Evolutionary conservation across 2,113 vertebrate species (phyloP), one percentile per base, ranked within the genome.

Genomic region (Psilopsiagon aymara): DNA sequence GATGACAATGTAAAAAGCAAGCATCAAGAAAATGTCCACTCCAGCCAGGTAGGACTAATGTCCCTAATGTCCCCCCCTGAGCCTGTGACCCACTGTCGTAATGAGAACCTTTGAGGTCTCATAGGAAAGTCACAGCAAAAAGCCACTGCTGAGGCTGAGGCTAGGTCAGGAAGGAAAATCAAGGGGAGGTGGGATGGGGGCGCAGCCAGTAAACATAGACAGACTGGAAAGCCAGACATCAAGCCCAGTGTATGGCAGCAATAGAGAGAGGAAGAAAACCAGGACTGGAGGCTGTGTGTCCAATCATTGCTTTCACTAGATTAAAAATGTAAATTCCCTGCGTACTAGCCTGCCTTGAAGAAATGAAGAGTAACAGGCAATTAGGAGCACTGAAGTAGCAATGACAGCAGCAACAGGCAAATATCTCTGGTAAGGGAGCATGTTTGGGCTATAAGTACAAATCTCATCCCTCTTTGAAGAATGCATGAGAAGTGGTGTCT

Each of bases 301-400:
- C 74, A 79, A 15, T 82, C 74, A 35, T 2, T 79, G 49, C 74
- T 93, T 73, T 91, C 88, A 87, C 74, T 92, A 76, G 77, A 92
- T 95, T 89, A 89, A 92, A 96, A 84, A 93, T 79, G 39, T 59
- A 80, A 94, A 95, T 92, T 94, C 91, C 67, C 67, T 25, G 28
- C 39, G 67, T 53, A n/a, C 43, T 18, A 39, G 77, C 52, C 62
- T 88, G 80, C 69, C 80, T 92, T 57, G 69, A 66, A 91, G 74
- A 73, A 28, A 91, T 8, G 6, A 6, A 69, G 69, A 91, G 44
- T 37, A 96, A 68, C 44, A 73, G 86, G 83, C 80, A 87, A 82
- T 94, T 89, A 94, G 83, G 86, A 78, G 25, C 43, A 93, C 75
- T 4, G 4, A 75, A 88, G 79, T 43, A 87, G n/a, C 77, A 86